Percentiles rank a stretch among this genome's conserved stretches.
phyloP scores from a whole-genome alignment of 2,113 vertebrate species.

The Melospiza georgiana region DNA sequence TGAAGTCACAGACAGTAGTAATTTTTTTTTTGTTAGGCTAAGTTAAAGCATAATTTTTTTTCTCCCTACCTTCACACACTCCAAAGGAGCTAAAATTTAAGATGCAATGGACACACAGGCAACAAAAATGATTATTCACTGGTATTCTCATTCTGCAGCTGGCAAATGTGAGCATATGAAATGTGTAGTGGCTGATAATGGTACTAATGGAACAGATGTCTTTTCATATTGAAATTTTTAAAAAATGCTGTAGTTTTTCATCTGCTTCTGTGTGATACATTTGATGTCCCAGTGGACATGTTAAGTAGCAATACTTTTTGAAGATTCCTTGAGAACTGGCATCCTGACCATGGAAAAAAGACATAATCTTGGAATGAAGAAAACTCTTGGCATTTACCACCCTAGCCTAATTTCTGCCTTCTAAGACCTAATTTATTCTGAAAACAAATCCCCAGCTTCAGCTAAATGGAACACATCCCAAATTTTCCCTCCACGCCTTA shows the following conservation, averaged over 20 bases:
- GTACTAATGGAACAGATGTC: slow-evolving; percentile 1
- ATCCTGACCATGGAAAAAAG: background rate
- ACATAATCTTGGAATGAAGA: background rate
- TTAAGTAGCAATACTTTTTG: background rate
- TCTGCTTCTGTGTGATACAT: background rate
- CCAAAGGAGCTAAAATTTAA: background rate
- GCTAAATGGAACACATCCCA: background rate
- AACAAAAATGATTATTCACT: background rate
- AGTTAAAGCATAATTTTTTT: background rate
- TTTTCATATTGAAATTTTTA: background rate
- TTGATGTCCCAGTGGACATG: background rate
- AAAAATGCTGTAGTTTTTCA: background rate
- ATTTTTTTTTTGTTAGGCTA: background rate
- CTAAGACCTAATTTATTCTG: background rate
- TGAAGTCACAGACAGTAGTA: background rate
- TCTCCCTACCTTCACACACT: background rate
- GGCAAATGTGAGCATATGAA: background rate
- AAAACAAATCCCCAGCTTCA: background rate
- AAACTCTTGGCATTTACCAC: background rate
- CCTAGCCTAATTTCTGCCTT: background rate
- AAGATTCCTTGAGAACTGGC: background rate
- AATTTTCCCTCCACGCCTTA: background rate
- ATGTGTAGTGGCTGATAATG: slow-evolving; percentile 18
- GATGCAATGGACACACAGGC: background rate
- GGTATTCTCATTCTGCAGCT: background rate